Percentiles rank a stretch among this genome's conserved stretches.
Conservation (phyloP, 1,140 invertebrate genomes). For the Zaprionus tsacasi region DNA sequence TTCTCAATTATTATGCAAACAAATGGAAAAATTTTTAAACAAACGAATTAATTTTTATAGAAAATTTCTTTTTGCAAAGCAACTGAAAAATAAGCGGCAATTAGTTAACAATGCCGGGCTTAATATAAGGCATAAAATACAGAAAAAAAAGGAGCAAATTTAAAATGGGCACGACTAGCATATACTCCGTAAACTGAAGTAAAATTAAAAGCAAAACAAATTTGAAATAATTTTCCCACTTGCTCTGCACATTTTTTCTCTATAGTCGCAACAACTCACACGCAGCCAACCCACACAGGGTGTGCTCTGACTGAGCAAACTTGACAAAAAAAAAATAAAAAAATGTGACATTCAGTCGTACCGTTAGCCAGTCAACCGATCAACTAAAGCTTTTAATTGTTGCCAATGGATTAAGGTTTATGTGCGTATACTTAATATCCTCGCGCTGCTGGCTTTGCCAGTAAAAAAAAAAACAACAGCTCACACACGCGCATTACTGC, state of each 20-base stretch:
- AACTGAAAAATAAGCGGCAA: conserved; percentile 52
- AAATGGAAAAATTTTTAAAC: conserved; percentile 55
- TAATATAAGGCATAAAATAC: conserved; percentile 13
- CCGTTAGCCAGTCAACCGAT: conserved; percentile 33
- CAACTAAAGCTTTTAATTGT: conserved; percentile 78
- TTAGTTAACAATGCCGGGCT: conserved; percentile 63
- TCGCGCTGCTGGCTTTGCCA: neutral
- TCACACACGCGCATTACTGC: neutral
- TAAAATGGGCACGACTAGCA: neutral
- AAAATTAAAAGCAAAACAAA: too few species aligned
- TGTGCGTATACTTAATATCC: conserved; percentile 72
- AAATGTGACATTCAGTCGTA: conserved; percentile 16
- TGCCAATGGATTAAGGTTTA: conserved; percentile 73
- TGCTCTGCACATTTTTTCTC: neutral
- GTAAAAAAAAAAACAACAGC: neutral
- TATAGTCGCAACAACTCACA: neutral
- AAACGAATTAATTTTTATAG: conserved; percentile 64
- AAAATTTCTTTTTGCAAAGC: conserved; percentile 51
- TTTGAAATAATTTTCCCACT: too few species aligned
- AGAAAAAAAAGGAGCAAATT: neutral
- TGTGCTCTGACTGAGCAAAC: conserved; percentile 6
- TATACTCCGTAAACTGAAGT: neutral
- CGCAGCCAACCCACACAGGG: neutral
- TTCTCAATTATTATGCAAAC: conserved; percentile 62
- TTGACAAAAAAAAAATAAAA: neutral